Conservation (phyloP, 1,140 invertebrate genomes). For the Parasteatoda tepidariorum region DNA sequence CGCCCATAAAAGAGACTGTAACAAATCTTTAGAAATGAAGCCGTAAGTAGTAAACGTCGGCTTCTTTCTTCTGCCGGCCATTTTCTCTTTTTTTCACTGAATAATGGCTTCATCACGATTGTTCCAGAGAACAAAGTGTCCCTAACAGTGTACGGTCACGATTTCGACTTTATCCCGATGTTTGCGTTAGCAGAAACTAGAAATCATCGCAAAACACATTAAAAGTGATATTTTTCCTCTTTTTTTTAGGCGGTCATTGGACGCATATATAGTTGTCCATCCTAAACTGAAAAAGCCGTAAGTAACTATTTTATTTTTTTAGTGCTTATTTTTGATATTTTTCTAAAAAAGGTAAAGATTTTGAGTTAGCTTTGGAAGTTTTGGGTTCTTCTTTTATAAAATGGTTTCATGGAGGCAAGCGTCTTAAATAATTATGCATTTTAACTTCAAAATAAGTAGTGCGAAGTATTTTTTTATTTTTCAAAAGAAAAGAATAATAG, state of each 20-base stretch:
- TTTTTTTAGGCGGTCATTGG: slow-evolving; percentile 15
- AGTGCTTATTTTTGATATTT: no score
- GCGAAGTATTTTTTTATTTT: no score
- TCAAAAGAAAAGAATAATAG: no score
- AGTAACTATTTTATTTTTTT: no score
- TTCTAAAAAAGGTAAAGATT: no score
- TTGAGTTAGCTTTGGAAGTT: neutral
- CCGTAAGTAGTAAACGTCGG: neutral
- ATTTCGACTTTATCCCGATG: slow-evolving; percentile 17
- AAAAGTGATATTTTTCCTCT: neutral
- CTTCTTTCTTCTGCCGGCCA: neutral
- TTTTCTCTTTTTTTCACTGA: neutral
- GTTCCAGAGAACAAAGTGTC: slow-evolving; percentile 43
- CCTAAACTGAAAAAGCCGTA: neutral
- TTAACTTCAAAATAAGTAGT: no score
- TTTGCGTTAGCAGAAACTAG: slow-evolving; percentile 3
- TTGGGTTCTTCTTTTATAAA: neutral
- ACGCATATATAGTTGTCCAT: neutral
- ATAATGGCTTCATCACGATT: slow-evolving; percentile 58
- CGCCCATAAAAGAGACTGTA: slow-evolving; percentile 2
- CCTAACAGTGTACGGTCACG: slow-evolving; percentile 39
- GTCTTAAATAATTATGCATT: no score
- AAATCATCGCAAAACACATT: neutral
- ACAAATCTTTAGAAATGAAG: slow-evolving; percentile 12
- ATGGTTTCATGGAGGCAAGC: neutral